These are phyloP conservation scores for Pica pica DNA, from an alignment of 2,113 vertebrate genomes.

Conservation along the genomic window DNA sequence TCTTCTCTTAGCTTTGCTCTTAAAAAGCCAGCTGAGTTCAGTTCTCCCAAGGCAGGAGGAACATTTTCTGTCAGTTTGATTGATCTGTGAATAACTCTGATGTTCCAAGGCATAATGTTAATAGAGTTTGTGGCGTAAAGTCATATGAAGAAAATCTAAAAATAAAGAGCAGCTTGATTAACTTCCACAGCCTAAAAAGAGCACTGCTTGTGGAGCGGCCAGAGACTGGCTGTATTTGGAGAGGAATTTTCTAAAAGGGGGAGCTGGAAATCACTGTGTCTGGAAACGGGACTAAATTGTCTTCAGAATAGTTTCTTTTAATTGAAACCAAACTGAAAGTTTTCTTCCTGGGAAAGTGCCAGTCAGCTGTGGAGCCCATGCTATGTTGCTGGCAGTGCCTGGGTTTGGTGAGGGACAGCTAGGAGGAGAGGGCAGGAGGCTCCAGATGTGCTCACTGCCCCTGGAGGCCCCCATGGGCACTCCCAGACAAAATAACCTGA, in stretches of 20 bases:
- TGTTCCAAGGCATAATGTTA: conserved; percentile 40
- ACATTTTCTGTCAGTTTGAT: conserved; percentile 12
- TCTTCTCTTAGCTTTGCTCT: background rate
- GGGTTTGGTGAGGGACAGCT: background rate
- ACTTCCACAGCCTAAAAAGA: conserved; percentile 7
- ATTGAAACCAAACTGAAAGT: background rate
- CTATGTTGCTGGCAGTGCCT: background rate
- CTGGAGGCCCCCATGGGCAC: background rate
- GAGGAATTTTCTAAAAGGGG: background rate
- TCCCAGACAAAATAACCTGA: background rate
- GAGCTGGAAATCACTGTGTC: background rate
- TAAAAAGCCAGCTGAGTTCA: background rate
- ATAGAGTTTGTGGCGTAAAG: conserved; percentile 31
- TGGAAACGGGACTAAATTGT: background rate
- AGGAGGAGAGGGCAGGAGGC: background rate
- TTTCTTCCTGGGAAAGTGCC: background rate
- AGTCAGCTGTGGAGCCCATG: fast-evolving
- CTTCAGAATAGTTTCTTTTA: background rate
- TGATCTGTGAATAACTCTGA: conserved; percentile 55
- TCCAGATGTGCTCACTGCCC: background rate
- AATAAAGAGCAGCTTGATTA: conserved; percentile 50
- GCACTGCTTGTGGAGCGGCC: background rate
- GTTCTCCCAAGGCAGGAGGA: background rate
- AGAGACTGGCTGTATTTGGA: background rate
- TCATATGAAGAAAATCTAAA: conserved; percentile 34